Evolutionary conservation across 2,113 vertebrate species (phyloP), one percentile per base, ranked within the genome.

Genomic region (Narcine bancroftii): DNA sequence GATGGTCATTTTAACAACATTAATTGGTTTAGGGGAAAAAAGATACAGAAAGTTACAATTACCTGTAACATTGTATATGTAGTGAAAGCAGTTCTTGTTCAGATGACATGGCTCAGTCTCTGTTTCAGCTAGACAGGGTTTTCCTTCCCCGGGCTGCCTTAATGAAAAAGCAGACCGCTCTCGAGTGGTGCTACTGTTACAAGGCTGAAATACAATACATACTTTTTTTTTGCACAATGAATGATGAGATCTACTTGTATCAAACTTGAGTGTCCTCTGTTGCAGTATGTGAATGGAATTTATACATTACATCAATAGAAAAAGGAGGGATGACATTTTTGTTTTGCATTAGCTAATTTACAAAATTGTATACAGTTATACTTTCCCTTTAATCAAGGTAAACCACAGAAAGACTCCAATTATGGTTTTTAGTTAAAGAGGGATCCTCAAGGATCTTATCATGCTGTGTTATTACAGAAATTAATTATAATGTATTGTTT

Each of bases 61-160:
- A 99, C 99, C 99, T 96, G 98, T 99, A 94, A 99, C 97, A 60
- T 99, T 99, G 95, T 99, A 99, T 93, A 97, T 97, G 94, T 99
- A 99, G 95, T 98, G 97, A 95, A 96, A 99, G 93, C 99, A 99
- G 95, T 99, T 99, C 94, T 95, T 97, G 95, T 99, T 99, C 93
- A 99, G 96, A 93, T 95, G 93, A 93, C 99, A 99, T 17, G 95
- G 94, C 92, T 99, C 98, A 33, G 94, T 95, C 94, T 99, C 96
- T 0, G 94, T 94, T 3, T 95, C 94, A 75, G 95, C 93, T 0
- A 98, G 97, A 93, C 98, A 99, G 92, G 96, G 93, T 92, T 96
- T 96, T 71, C 97, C 98, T 77, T 95, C 95, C 17, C 95, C 95
- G 24, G 97, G 96, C 45, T 96, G 96, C 76, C 99, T 96, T 0